Percentiles rank a stretch among this genome's conserved stretches.
phyloP scores from a whole-genome alignment of 2,797 vertebrate species.

The Acrocephalus scirpaceus region DNA sequence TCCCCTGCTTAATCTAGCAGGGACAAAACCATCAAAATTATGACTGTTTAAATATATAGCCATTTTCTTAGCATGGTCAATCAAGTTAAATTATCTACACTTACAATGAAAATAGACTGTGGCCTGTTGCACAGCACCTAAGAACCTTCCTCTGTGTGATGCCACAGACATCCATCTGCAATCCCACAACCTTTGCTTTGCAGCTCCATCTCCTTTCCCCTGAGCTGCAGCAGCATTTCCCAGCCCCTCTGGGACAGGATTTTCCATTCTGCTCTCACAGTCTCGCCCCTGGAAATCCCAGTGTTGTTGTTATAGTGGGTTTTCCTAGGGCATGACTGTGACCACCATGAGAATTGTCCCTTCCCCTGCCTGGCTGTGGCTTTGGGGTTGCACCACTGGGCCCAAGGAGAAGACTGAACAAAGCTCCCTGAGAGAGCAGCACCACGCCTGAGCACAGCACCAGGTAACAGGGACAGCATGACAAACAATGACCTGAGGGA shows the following conservation, averaged over 20 bases:
- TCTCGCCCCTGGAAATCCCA: background rate
- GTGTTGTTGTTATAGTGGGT: background rate
- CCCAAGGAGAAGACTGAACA: background rate
- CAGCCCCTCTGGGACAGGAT: background rate
- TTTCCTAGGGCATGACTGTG: background rate
- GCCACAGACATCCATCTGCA: background rate
- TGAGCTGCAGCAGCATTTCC: background rate
- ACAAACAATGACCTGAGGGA: background rate
- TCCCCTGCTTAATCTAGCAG: constrained; percentile 43
- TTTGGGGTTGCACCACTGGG: background rate
- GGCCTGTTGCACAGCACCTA: background rate
- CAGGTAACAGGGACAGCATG: background rate
- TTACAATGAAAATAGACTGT: background rate
- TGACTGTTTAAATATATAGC: constrained; percentile 11
- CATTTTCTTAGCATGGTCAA: constrained; percentile 17
- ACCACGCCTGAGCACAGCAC: background rate
- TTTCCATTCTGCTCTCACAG: background rate
- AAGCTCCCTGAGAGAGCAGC: background rate
- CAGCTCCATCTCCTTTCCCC: background rate
- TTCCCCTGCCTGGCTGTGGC: background rate
- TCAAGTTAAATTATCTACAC: constrained; percentile 3
- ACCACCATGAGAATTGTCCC: background rate
- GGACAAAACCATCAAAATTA: constrained; percentile 11
- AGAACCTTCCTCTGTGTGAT: background rate
- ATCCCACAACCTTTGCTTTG: background rate